Evolutionary conservation across 2,113 vertebrate species (phyloP), one percentile per base, ranked within the genome.

Genomic region (Laticauda laticaudata): DNA sequence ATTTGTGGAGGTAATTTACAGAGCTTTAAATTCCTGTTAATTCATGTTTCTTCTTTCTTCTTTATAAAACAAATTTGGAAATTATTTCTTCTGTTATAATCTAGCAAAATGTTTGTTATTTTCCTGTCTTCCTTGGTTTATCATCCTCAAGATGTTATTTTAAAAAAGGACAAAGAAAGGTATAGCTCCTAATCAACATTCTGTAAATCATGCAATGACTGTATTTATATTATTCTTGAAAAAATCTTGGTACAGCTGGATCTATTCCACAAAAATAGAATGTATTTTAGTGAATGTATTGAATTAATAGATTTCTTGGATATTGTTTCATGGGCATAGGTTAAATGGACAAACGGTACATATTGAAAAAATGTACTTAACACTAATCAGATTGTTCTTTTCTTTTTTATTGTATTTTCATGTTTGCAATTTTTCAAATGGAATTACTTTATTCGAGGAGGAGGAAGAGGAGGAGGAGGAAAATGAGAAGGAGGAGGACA

Each of bases 161-260:
- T 92, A 91, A 94, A 57, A 56, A 20, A 92, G 86, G 53, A 9
- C 85, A 54, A 81, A 92, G 75, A 90, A 69, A 53, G 95, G 29
- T 45, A 90, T 5, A 48, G 64, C 12, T 34, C 57, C 20, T 43
- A 89, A 48, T 48, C 48, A 48, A 48, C 48, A 48, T 48, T 8
- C 26, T 21, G 20, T 57, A 55, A 21, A 87, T 53, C 24, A 39
- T 23, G n/a, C 9, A 64, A 51, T 20, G 8, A 54, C 23, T 24
- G 7, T 90, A 14, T 54, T 55, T 90, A 56, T 90, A 59, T 34
- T 94, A 43, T 55, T 85, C 34, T 88, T 90, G 64, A 86, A 88
- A 55, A 95, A 57, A 7, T 29, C 87, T 92, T 45, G 87, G 87
- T 90, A 94, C 93, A 95, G 91, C 57, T 91, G 95, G 87, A 24